A percentile compares a stretch with the other conserved stretches of the same genome.
Evolutionary conservation across 2,113 vertebrate genomes (phyloP).

Genomic region (Nettapus auritus): DNA sequence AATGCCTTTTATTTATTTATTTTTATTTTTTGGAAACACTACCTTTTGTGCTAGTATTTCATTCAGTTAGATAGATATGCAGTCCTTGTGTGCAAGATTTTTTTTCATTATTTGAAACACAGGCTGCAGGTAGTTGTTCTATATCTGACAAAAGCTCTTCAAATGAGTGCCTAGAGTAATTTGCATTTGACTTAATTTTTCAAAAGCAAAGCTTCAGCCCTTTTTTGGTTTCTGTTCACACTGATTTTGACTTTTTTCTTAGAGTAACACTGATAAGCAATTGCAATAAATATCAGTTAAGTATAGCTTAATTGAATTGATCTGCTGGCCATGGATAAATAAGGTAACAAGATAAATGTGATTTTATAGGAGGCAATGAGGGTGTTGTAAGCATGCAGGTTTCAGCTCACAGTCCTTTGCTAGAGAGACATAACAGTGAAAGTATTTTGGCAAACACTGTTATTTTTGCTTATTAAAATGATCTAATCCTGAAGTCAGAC

Average conservation of each 20-base stretch:
- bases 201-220: not conserved
- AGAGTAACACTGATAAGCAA: not conserved
- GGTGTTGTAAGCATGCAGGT: not conserved
- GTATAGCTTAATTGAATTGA: not conserved
- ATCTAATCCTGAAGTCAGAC: not conserved
- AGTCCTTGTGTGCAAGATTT: not conserved
- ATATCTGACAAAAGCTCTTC: not conserved
- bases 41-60: not conserved
- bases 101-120: not conserved
- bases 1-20: not conserved
- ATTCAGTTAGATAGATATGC: not conserved
- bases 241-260: not conserved
- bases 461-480: not conserved
- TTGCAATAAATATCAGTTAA: not conserved
- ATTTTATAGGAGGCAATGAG: not conserved
- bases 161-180: not conserved
- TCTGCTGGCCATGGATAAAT: not conserved
- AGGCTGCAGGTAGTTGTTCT: not conserved
- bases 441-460: not conserved
- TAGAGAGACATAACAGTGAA: not conserved
- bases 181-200: not conserved
- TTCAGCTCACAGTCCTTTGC: not conserved
- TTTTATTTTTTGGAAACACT: not conserved
- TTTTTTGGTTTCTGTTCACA: not conserved
- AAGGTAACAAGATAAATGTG: not conserved